Evolutionary conservation across 2,797 vertebrate genomes (phyloP).

Genomic region (Mus minutoides): DNA sequence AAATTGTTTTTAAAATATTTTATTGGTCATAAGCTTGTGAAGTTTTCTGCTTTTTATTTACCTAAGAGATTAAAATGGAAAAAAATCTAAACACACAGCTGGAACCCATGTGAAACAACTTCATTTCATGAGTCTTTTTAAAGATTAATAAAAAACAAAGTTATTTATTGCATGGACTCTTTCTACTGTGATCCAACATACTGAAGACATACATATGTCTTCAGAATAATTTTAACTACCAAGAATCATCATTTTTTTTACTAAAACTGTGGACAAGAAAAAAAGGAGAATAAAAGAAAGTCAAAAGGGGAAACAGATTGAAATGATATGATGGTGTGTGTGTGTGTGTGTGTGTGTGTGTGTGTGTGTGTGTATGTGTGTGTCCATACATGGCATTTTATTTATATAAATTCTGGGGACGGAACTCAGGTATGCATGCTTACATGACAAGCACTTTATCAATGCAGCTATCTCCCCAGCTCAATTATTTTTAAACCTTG

Average conservation of each 20-base stretch:
- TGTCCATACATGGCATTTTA: background rate
- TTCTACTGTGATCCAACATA: conserved; percentile 10
- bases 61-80: conserved; percentile 2
- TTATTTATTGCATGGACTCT: background rate
- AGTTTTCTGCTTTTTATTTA: conserved; percentile 55
- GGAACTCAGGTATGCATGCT: background rate
- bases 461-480: background rate
- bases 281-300: background rate
- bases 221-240: conserved; percentile 32
- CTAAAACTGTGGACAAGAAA: conserved; percentile 3
- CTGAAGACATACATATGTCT: conserved; percentile 27
- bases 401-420: background rate
- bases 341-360: background rate
- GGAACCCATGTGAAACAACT: conserved; percentile 53
- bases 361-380: background rate
- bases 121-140: conserved; percentile 1
- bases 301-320: background rate
- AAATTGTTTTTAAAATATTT: conserved; percentile 29
- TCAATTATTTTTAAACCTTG: background rate
- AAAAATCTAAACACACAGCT: too few species aligned
- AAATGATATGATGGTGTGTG: background rate
- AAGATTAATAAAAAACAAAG: background rate
- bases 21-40: conserved; percentile 6
- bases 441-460: background rate
- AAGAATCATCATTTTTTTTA: conserved; percentile 37